Evolutionary conservation across 92 coral and sea anemone species (phyloP), one percentile per base, ranked within the genome.

Genomic region (Paragorgia papillata): DNA sequence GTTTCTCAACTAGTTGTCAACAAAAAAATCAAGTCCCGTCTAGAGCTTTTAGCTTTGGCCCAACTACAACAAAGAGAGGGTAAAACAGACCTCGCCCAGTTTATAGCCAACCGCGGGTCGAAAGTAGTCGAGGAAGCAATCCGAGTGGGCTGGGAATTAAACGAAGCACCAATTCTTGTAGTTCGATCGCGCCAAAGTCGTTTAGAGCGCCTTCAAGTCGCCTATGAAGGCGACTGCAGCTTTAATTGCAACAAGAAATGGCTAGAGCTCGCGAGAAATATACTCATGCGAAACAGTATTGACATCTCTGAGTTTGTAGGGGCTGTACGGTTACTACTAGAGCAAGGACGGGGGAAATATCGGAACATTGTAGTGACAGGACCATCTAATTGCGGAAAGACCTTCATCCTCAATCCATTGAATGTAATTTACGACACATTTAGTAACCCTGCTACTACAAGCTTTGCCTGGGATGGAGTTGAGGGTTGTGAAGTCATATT

Each of bases 31-130:
- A 61, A 62, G 20, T 29, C 59, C 19, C 56, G 77, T 33, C n/a
- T 83, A 35, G 77, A 83, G 40, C 87, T 83, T 44, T 51, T 84
- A 57, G 84, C 68, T 14, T 78, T 78, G 48, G 88, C 80, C 13
- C 64, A 77, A 25, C 26, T 57, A 20, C 84, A 84, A 54, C 71
- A 84, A 48, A 50, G 50, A 39, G 83, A 78, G 20, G 88, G 88
- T 24, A 84, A 84, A 74, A 73, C 43, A 15, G 84, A 79, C 41
- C 35, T 84, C 17, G 80, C 84, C 7, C 66, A 79, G 48, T 83
- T 83, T 19, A 68, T 77, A 14, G 83, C 83, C 17, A 78, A 83
- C 68, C 69, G 88, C 40, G 88, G 84, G 21, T 22, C 69, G 13
- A 84, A 84, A 60, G 71, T 37, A 7, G 87, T 83, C 12, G 51